Conservation (phyloP, 2,888 invertebrate genomes). For the Oscheius myriophilus region DNA sequence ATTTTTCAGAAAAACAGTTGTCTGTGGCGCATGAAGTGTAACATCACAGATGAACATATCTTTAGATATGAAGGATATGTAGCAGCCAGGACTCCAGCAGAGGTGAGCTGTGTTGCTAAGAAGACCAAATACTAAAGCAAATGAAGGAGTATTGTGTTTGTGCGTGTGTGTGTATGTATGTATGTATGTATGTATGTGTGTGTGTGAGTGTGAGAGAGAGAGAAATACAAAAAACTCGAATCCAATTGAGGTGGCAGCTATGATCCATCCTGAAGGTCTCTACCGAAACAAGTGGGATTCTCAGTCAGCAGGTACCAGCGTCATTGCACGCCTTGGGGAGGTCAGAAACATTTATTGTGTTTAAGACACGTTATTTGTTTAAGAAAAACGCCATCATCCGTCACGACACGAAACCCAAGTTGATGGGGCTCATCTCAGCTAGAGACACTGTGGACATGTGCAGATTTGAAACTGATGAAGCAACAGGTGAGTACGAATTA, state of each 20-base stretch:
- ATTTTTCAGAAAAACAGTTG: constrained; percentile 42
- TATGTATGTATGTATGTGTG: not conserved
- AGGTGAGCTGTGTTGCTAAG: constrained; percentile 30
- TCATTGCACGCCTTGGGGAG: constrained; percentile 37
- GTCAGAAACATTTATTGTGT: not conserved
- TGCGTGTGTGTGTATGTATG: too few relatives aligned
- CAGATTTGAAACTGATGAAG: constrained; percentile 38
- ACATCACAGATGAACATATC: constrained; percentile 46
- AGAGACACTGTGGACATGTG: constrained; percentile 48
- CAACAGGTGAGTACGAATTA: constrained; percentile 33
- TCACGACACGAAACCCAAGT: constrained; percentile 44
- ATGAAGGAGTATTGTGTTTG: too few relatives aligned
- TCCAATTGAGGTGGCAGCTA: constrained; percentile 42
- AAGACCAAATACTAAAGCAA: too few relatives aligned
- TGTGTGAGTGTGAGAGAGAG: not conserved
- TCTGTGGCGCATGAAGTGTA: constrained; percentile 47
- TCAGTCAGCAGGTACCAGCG: constrained; percentile 46
- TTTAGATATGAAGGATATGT: constrained; percentile 48
- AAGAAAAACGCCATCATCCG: constrained; percentile 46
- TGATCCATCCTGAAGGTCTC: constrained; percentile 51
- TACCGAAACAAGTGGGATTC: constrained; percentile 48
- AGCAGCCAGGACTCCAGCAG: constrained; percentile 39
- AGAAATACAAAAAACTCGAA: too few relatives aligned
- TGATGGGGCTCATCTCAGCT: constrained; percentile 47
- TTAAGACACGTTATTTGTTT: not conserved